Evolutionary conservation across 2,888 invertebrate genomes (phyloP).

Genomic region (Syrista parreyssii): DNA sequence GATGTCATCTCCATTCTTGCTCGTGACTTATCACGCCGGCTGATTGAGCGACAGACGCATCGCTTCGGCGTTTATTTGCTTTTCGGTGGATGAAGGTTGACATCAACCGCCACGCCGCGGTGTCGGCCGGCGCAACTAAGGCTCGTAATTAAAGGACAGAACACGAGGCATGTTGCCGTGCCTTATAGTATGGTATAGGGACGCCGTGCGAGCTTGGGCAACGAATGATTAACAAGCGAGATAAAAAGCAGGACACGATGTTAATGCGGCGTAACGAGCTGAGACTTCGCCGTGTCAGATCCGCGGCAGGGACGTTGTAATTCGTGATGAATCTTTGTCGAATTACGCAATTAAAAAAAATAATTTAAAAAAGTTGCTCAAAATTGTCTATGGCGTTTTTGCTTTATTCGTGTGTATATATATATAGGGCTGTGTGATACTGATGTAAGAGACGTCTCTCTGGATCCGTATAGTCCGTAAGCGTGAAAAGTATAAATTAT

Average conservation of each 20-base stretch:
- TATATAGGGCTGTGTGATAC: not conserved
- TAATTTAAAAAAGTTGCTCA: constrained; percentile 16
- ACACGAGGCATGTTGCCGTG: constrained; percentile 13
- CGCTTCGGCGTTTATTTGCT: constrained; percentile 10
- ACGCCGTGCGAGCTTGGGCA: constrained; percentile 28
- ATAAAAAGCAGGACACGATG: constrained; percentile 50
- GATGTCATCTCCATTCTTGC: constrained; percentile 23
- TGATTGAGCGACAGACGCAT: constrained; percentile 28
- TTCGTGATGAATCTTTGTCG: constrained; percentile 26
- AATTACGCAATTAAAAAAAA: constrained; percentile 25
- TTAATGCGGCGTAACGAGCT: constrained; percentile 50
- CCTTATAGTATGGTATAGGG: not conserved
- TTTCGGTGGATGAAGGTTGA: constrained; percentile 4
- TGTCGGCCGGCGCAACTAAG: not conserved
- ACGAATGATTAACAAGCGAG: constrained; percentile 51
- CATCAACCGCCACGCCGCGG: constrained; percentile 6
- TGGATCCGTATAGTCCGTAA: not conserved
- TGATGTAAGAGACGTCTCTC: not conserved
- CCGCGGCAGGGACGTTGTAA: constrained; percentile 22
- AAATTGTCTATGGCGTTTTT: not conserved
- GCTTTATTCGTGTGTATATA: not conserved
- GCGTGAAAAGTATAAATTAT: not conserved
- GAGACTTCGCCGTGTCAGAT: constrained; percentile 30
- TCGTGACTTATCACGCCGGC: constrained; percentile 28
- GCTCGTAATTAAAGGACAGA: constrained; percentile 29